Conservation (phyloP, 2,797 vertebrate species). For the Lutjanus argentimaculatus region DNA sequence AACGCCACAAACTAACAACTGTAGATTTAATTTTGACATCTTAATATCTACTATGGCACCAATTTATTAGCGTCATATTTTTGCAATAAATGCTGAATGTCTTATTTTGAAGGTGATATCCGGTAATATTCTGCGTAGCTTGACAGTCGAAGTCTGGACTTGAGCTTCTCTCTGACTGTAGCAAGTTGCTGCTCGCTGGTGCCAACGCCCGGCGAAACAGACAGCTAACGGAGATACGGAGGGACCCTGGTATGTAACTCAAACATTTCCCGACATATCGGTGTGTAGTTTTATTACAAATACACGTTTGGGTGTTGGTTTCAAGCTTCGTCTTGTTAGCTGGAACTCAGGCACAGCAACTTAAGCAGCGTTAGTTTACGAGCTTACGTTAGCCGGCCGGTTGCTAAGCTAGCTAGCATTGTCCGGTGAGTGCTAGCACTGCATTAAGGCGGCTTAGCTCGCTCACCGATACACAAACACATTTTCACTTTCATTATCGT, state of each 20-base stretch:
- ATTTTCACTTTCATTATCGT: background rate
- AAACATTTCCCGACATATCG: background rate
- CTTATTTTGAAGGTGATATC: conserved; percentile 55
- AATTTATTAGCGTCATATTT: background rate
- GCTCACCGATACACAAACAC: conserved; percentile 11
- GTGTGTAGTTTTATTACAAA: background rate
- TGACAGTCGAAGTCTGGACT: conserved; percentile 23
- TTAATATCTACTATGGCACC: accelerated
- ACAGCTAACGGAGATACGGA: conserved; percentile 45
- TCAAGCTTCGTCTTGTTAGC: background rate
- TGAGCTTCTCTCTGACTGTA: conserved; percentile 41
- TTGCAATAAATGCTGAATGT: accelerated
- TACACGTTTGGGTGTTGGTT: background rate
- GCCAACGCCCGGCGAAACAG: conserved; percentile 85
- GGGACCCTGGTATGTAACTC: conserved; percentile 60
- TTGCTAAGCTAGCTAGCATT: conserved; percentile 57
- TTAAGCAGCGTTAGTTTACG: conserved; percentile 14
- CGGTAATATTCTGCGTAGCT: conserved; percentile 5
- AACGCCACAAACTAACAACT: accelerated
- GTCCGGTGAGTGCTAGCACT: conserved; percentile 37
- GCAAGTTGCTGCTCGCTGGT: conserved; percentile 78
- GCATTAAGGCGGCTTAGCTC: conserved; percentile 38
- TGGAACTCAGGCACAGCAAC: background rate
- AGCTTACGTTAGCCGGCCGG: conserved; percentile 45
- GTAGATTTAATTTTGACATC: background rate